A percentile compares a stretch with the other conserved stretches of the same genome.
These are phyloP conservation scores for Telmatochromis bifrenatus DNA, from an alignment of 2,113 vertebrate species.

Conservation along the genomic window DNA sequence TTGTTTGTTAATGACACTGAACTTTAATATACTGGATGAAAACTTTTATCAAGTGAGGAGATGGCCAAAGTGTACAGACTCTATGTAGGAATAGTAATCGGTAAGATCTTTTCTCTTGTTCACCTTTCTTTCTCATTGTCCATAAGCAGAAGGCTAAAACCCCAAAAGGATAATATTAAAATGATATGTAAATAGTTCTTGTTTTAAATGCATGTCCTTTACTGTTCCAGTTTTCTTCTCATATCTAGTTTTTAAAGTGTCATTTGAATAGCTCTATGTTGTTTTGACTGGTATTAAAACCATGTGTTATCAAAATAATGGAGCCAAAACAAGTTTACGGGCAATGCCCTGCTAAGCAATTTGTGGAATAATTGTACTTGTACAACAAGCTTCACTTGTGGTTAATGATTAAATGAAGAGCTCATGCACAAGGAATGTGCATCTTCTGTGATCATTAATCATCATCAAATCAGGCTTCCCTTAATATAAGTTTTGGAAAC, in stretches of 20 bases:
- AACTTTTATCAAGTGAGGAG: constrained; percentile 13
- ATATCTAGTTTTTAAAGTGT: not conserved
- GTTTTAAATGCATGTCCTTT: not conserved
- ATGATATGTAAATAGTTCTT: not conserved
- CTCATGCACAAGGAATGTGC: not conserved
- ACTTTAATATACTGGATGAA: not conserved
- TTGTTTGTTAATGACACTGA: not conserved
- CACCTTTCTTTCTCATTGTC: not conserved
- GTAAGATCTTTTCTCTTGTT: constrained; percentile 21
- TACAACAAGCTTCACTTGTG: not conserved
- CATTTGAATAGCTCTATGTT: not conserved
- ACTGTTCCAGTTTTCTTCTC: not conserved
- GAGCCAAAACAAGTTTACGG: not conserved
- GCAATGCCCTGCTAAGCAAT: not conserved
- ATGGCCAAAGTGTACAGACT: constrained; percentile 47
- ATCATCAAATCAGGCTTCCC: not conserved
- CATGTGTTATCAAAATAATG: not conserved
- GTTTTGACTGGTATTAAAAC: not conserved
- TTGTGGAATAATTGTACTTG: not conserved
- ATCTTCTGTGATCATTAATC: not conserved
- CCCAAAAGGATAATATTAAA: not conserved
- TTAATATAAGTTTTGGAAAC: not conserved
- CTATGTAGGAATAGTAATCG: constrained; percentile 38
- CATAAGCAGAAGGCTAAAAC: not conserved
- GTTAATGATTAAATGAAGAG: constrained; percentile 32